Evolutionary conservation across 2,113 vertebrate species (phyloP).

Genomic region (Scolopax mira): DNA sequence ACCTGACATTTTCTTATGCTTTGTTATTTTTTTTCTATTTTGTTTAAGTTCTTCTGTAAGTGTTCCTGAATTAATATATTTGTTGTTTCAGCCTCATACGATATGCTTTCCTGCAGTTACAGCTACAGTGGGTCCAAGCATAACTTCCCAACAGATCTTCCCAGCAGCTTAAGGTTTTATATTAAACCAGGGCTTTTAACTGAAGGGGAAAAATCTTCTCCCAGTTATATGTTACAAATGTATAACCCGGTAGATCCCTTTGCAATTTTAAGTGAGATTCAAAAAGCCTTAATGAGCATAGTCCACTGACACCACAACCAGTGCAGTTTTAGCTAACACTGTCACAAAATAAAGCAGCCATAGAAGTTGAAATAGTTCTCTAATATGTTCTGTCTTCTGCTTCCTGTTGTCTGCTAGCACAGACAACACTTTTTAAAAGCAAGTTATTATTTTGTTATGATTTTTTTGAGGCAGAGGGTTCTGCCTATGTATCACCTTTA

Average conservation of each 20-base stretch:
- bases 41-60: neutral
- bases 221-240: neutral
- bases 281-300: neutral
- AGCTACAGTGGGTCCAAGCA: neutral
- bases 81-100: neutral
- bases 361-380: neutral
- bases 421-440: neutral
- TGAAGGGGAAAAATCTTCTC: neutral
- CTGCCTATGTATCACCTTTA: neutral
- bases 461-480: neutral
- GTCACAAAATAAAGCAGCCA: neutral
- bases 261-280: neutral
- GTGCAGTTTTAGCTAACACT: neutral
- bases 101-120: neutral
- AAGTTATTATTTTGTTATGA: neutral
- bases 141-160: neutral
- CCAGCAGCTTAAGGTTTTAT: neutral
- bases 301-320: neutral
- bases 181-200: neutral
- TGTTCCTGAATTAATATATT: neutral
- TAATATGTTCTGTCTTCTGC: neutral
- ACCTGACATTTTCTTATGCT: neutral
- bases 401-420: neutral
- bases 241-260: neutral
- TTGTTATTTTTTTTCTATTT: neutral